Evolutionary conservation across 2,888 invertebrate genomes (phyloP), one percentile per base, ranked within the genome.

Genomic region (Diplolepis rosae): DNA sequence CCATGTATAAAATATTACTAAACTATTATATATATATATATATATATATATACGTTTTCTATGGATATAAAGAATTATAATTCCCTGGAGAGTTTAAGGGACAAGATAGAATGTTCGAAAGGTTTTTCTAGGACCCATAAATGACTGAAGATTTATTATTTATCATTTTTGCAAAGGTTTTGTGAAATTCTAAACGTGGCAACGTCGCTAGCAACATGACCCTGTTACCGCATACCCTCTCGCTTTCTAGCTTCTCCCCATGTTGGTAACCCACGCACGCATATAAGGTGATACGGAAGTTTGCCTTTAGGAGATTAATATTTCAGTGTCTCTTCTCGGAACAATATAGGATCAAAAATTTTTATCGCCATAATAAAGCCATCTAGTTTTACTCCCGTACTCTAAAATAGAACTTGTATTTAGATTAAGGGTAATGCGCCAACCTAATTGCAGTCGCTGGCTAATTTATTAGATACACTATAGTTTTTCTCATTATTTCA

Each of bases 191-290:
- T 24, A 50, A 50, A 50, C 50, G 50, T 50, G 50, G 50, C 81
- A 81, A 81, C 81, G 75, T 77, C 69, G 81, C 80, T 70, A 68
- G 79, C 78, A 80, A 80, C 76, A 78, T 80, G 81, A 81, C 80
- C 78, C 79, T 80, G 78, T 79, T 81, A 77, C 77, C 74, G 69
- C 72, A 74, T 72, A 70, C 73, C 70, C 71, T 73, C 69, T 71
- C 71, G 56, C 50, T 50, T 50, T 50, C 50, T 50, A 50, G 50
- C 50, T 50, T 50, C 27, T 50, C 50, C 27, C 50, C 50, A 50
- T 11, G 50, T 50, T 50, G 50, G 50, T 50, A 50, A 50, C 50
- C 50, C 50, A 50, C 50, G 50, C 50, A 50, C 50, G 27, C 50
- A 50, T 50, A 50, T 27, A 50, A 27, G 27, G 50, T 50, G 50